phyloP scores from a whole-genome alignment of 2,888 invertebrate genomes.

The Cosmia pyralina region DNA sequence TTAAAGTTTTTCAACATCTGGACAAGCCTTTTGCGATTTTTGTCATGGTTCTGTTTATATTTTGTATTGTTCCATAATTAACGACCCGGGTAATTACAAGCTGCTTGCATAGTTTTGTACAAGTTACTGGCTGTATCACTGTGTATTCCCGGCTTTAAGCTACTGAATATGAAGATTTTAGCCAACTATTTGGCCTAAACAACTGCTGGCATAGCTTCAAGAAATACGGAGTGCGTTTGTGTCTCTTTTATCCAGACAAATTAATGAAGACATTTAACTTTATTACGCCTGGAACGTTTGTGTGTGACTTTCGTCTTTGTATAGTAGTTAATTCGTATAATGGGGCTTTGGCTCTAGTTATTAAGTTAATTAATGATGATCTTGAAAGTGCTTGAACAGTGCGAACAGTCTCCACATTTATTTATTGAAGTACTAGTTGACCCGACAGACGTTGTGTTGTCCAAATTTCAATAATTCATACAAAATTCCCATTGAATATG shows the following conservation, averaged over 20 bases:
- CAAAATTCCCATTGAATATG: too few species aligned
- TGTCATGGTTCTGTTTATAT: too few species aligned
- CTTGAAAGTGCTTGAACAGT: neutral
- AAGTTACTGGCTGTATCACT: neutral
- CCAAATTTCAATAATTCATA: too few species aligned
- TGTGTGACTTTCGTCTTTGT: constrained; percentile 22
- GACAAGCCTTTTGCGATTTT: too few species aligned
- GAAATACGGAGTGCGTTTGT: constrained; percentile 32
- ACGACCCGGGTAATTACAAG: too few species aligned
- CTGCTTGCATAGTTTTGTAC: neutral
- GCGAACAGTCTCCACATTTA: neutral
- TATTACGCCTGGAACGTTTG: constrained; percentile 29
- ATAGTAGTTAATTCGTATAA: constrained; percentile 9
- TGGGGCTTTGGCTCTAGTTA: neutral
- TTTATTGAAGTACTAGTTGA: neutral
- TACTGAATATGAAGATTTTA: constrained; percentile 39
- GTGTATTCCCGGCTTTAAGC: neutral
- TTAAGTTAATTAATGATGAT: neutral
- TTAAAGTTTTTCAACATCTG: too few species aligned
- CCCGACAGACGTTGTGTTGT: too few species aligned
- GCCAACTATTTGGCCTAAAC: constrained; percentile 42
- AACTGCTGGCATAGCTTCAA: constrained; percentile 53
- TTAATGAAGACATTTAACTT: constrained; percentile 43
- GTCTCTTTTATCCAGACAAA: constrained; percentile 37
- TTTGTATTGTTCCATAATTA: too few species aligned